phyloP scores from a whole-genome alignment of 2,113 vertebrate genomes.

The Herpailurus yagouaroundi region DNA sequence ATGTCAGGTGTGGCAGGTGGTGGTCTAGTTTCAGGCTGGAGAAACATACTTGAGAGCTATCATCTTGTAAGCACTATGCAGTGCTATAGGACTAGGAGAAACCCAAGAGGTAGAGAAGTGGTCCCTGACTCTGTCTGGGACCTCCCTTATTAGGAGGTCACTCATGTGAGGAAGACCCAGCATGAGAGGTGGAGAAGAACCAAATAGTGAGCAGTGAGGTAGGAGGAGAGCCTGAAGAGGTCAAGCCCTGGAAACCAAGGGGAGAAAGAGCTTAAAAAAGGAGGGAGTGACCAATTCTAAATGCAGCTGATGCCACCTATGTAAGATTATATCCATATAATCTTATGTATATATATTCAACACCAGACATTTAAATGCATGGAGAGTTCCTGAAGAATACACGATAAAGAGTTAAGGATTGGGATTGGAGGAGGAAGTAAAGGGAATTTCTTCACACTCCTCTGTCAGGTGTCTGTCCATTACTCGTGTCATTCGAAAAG shows the following conservation, averaged over 20 bases:
- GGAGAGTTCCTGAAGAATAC: neutral
- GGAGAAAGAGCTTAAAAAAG: neutral
- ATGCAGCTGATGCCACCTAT: accelerated
- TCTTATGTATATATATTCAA: neutral
- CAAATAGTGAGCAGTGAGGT: too few species aligned
- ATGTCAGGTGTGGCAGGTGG: neutral
- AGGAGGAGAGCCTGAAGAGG: neutral
- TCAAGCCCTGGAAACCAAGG: neutral
- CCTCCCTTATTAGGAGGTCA: neutral
- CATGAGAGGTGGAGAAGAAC: neutral
- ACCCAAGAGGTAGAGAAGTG: too few species aligned
- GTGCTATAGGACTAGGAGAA: neutral
- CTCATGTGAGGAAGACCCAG: neutral
- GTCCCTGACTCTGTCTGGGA: accelerated
- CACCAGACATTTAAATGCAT: accelerated
- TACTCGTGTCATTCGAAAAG: neutral
- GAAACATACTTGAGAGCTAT: accelerated
- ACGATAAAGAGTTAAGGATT: too few species aligned
- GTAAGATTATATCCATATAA: neutral
- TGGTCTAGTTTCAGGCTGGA: neutral
- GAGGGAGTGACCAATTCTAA: neutral
- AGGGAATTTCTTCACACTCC: neutral
- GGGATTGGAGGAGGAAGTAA: neutral
- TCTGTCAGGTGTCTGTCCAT: neutral
- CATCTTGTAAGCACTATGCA: accelerated